phyloP scores from a whole-genome alignment of 2,888 invertebrate genomes.

The Pantelozetes paolii region DNA sequence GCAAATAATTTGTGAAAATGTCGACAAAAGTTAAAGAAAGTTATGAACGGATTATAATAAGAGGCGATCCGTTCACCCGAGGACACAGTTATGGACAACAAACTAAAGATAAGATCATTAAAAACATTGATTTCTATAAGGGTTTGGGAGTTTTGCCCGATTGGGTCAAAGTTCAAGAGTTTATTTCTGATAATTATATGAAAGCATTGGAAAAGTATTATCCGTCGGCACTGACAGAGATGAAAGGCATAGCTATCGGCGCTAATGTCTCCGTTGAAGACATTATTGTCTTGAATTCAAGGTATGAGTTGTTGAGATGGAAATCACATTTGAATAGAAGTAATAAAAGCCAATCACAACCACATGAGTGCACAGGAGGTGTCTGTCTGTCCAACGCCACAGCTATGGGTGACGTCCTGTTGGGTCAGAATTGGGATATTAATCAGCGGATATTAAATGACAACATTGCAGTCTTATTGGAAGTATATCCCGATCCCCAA shows the following conservation, averaged over 20 bases:
- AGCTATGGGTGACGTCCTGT: not conserved
- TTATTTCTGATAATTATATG: slow-evolving; percentile 6
- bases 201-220: slow-evolving; percentile 8
- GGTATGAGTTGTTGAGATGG: slow-evolving; percentile 4
- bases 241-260: slow-evolving; percentile 23
- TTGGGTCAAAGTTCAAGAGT: not conserved
- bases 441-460: not conserved
- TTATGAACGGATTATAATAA: slow-evolving; percentile 5
- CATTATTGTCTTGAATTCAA: slow-evolving; percentile 3
- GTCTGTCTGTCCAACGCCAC: slow-evolving; percentile 17
- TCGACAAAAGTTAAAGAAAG: no score
- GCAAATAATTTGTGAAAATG: no score
- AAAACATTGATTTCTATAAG: slow-evolving; percentile 1
- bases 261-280: not conserved
- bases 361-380: not conserved
- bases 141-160: not conserved
- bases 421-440: slow-evolving; percentile 21
- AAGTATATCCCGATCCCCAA: slow-evolving; percentile 10
- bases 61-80: not conserved
- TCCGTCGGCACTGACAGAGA: slow-evolving; percentile 1
- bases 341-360: not conserved
- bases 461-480: not conserved
- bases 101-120: not conserved
- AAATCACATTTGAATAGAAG: not conserved
- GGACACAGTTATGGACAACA: slow-evolving; percentile 14